These are phyloP conservation scores for Prinia subflava DNA, from an alignment of 2,113 vertebrate genomes.

Conservation along the genomic window DNA sequence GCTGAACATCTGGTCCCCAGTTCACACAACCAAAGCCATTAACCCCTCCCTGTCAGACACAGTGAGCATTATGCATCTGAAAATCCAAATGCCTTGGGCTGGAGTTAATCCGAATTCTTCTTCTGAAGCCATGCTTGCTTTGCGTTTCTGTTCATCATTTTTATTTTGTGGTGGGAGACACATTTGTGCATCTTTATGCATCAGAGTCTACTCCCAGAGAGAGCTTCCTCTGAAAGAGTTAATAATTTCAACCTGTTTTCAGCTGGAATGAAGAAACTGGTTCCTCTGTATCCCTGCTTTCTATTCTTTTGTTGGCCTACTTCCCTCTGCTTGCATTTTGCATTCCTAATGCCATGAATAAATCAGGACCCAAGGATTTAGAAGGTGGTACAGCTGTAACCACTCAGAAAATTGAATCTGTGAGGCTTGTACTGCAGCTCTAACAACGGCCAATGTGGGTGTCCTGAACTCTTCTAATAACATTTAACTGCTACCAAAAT, in stretches of 20 bases:
- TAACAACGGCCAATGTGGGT: background rate
- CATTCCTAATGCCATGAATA: slow-evolving; percentile 70
- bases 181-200: background rate
- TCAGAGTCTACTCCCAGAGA: background rate
- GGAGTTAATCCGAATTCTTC: background rate
- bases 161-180: background rate
- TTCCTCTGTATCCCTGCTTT: slow-evolving; percentile 47
- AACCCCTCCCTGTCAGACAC: background rate
- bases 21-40: background rate
- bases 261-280: slow-evolving; percentile 45
- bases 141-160: background rate
- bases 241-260: slow-evolving; percentile 54
- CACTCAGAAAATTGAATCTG: slow-evolving; percentile 43
- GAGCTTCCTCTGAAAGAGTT: slow-evolving; percentile 3
- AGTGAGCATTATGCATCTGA: background rate
- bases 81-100: background rate
- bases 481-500: background rate
- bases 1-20: background rate
- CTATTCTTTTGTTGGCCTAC: slow-evolving; percentile 63
- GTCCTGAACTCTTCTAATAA: background rate
- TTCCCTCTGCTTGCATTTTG: slow-evolving; percentile 65
- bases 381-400: slow-evolving; percentile 65
- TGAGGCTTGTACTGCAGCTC: slow-evolving; percentile 11
- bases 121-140: background rate
- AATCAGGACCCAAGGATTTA: slow-evolving; percentile 63